Evolutionary conservation across 35 echinoderm and acorn worm species (phyloP).

Genomic region (Heliocidaris tuberculata): DNA sequence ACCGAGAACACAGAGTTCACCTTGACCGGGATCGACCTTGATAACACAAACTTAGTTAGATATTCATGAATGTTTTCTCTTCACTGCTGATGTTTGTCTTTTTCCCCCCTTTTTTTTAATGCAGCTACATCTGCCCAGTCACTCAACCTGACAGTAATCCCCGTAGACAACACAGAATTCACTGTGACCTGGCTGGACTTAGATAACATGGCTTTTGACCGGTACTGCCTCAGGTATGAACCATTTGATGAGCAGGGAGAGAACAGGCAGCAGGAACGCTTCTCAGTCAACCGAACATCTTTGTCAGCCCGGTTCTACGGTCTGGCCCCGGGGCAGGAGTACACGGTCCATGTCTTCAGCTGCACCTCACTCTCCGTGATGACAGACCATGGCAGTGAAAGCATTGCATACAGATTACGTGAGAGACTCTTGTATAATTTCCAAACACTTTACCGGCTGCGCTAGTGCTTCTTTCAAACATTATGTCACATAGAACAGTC

Average conservation of each 20-base stretch:
- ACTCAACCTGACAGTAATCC: not conserved
- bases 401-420: constrained; percentile 21
- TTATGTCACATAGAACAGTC: too few species aligned
- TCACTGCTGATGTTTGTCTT: not conserved
- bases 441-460: too few species aligned
- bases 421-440: not conserved
- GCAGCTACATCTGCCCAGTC: not conserved
- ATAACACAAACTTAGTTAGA: too few species aligned
- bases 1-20: too few species aligned
- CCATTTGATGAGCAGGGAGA: not conserved
- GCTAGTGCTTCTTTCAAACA: too few species aligned
- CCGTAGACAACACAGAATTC: not conserved
- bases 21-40: too few species aligned
- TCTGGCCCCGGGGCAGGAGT: not conserved
- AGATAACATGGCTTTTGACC: not conserved
- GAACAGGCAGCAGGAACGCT: not conserved
- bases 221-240: not conserved
- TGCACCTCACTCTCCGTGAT: not conserved
- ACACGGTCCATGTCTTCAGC: not conserved
- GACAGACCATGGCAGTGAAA: not conserved
- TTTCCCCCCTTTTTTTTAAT: not conserved
- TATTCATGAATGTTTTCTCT: too few species aligned
- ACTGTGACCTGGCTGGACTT: not conserved
- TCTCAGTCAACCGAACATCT: not conserved
- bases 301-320: not conserved